Base-by-base conservation (phyloP, 2,797 vertebrate genomes). In the Anniella stebbinsi region DNA sequence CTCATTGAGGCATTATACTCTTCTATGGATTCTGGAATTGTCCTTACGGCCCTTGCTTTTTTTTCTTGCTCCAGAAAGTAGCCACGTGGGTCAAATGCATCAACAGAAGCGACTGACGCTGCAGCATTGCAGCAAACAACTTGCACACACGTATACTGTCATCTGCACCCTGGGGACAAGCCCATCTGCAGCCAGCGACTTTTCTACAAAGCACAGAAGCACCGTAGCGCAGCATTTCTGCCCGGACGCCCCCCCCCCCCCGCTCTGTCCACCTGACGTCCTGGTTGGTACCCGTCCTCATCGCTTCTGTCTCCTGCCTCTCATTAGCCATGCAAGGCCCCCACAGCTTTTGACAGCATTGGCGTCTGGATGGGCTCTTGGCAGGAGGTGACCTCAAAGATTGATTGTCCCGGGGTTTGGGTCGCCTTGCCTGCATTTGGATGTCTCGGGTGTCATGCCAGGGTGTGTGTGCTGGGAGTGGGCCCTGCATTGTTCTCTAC, bases 371-470 rank as follows among this genome's bases (percentile, higher is more conserved):
- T 9, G 3, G 28, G 57, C 48, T 78, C n/a, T 73, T 4, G n/a
- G 69, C 63, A 69, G 63, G 63, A 69, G 73, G 48, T 89, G 88
- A 89, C 76, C 88, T 89, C 66, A 69, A 36, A 80, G 77, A 60
- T 72, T n/a, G 48, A 84, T 45, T 12, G 8, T 38, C 30, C 81
- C 30, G 45, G 21, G 33, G 18, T 76, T 60, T 51, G 54, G n/a
- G 12, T 76, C 63, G 63, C 60, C 76, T 72, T 91, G 93, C 92
- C 94, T 93, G 92, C 95, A 90, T 93, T 89, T 76, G 85, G 75
- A 25, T 51, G n/a, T 87, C 88, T 93, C 92, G 90, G 3, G 45
- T 80, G 78, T 70, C 76, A 57, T 57, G 54, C 12, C 2, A 11
- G 13, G 54, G 54, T 54, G 51, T 54, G 51, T 33, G 67, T 36